Evolutionary conservation across 1,140 invertebrate species (phyloP).

Genomic region (Zaprionus capensis): DNA sequence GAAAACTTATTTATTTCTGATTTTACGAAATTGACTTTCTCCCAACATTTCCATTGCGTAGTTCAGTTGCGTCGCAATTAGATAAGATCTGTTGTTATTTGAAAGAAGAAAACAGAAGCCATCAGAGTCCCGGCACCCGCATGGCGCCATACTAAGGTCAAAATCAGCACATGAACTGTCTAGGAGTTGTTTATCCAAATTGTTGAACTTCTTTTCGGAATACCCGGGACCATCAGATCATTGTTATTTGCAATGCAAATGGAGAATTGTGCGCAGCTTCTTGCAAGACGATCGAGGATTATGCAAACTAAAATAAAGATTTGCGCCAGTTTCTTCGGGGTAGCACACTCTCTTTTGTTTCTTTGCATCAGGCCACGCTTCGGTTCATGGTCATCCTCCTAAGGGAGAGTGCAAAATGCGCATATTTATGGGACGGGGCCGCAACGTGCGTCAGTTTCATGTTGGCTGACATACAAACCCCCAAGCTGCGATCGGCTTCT

Average conservation of each 20-base stretch:
- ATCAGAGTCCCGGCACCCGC: constrained; percentile 18
- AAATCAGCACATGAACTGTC: constrained; percentile 66
- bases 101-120: constrained; percentile 25
- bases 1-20: neutral
- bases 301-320: constrained; percentile 64
- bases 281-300: constrained; percentile 46
- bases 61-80: constrained; percentile 34
- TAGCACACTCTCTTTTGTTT: constrained; percentile 6
- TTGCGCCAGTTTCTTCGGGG: constrained; percentile 70
- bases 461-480: constrained; percentile 75
- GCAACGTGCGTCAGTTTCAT: constrained; percentile 58
- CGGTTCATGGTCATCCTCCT: constrained; percentile 68
- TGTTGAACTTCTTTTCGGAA: constrained; percentile 61
- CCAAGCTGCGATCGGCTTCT: constrained; percentile 50
- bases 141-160: constrained; percentile 74
- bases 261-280: constrained; percentile 44
- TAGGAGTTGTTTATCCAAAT: constrained; percentile 45
- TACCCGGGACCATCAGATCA: constrained; percentile 36
- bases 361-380: constrained; percentile 22
- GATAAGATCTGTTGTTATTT: constrained; percentile 30
- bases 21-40: constrained; percentile 1
- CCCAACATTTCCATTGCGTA: constrained; percentile 29
- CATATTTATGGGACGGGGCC: constrained; percentile 62
- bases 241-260: constrained; percentile 71
- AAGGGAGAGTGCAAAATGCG: constrained; percentile 56